A percentile compares a stretch with the other conserved stretches of the same genome.
Evolutionary conservation across 2,888 invertebrate genomes (phyloP).

Genomic region (Andrena fulva): DNA sequence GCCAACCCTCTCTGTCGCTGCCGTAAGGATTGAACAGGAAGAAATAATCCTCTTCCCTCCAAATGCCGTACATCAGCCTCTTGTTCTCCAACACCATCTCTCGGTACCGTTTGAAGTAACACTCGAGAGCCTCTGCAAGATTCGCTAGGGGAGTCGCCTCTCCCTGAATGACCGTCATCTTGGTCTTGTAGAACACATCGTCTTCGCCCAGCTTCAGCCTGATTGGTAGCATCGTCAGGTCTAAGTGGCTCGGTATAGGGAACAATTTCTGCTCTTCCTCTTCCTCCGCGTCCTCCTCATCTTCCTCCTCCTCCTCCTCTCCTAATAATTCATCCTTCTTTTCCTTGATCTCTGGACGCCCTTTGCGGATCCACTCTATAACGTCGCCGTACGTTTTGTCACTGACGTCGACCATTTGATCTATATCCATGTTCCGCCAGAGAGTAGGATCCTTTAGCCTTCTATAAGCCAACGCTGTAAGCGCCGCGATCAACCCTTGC

Average conservation of each 20-base stretch:
- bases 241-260: slow-evolving; percentile 71
- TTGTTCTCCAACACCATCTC: slow-evolving; percentile 80
- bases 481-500: slow-evolving; percentile 77
- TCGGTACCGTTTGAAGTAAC: slow-evolving; percentile 75
- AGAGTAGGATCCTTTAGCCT: slow-evolving; percentile 68
- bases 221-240: slow-evolving; percentile 77
- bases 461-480: slow-evolving; percentile 74
- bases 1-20: slow-evolving; percentile 77
- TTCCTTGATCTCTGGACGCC: slow-evolving; percentile 61
- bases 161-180: slow-evolving; percentile 72
- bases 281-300: slow-evolving; percentile 62
- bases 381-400: slow-evolving; percentile 69
- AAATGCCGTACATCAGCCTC: slow-evolving; percentile 76
- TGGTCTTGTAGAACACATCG: slow-evolving; percentile 68
- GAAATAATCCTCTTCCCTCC: slow-evolving; percentile 74
- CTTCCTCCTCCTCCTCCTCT: slow-evolving; percentile 62
- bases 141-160: slow-evolving; percentile 79
- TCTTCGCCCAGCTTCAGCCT: slow-evolving; percentile 73
- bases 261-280: slow-evolving; percentile 49
- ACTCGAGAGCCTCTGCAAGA: slow-evolving; percentile 79
- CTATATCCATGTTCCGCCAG: slow-evolving; percentile 78
- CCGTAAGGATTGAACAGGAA: slow-evolving; percentile 82
- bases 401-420: slow-evolving; percentile 75
- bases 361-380: slow-evolving; percentile 73
- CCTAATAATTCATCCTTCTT: slow-evolving; percentile 50